Base-by-base conservation (phyloP, 2,797 vertebrate genomes). In the Australoheros facetus region DNA sequence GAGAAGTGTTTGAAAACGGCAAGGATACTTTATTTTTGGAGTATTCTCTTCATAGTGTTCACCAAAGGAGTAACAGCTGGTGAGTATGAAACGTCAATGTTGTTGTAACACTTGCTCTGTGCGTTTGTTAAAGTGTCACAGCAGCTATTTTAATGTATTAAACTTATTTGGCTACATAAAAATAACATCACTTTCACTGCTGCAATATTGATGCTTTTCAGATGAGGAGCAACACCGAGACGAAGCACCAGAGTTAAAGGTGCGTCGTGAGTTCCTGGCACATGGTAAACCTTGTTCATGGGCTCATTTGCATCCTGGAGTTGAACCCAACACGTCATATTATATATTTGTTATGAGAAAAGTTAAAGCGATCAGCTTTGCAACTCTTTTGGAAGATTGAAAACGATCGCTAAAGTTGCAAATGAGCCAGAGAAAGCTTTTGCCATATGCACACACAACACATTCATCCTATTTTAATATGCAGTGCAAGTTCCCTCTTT, bases 241-340 rank as follows among this genome's bases (percentile, higher is more conserved):
- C 48, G 91, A 91, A 19, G 79, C 81, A 7, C 87, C 92, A 48
- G 92, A 95, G 39, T 80, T 95, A 10, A 95, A 95, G 93, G 94
- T 95, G 73, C 2, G 60, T 12, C 3, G 7, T 54, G 6, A 39
- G 5, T 5, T 37, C 2, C 54, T 55, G 16, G 1, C n/a, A 2
- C 45, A 69, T 69, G 45, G 42, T 30, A 48, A 10, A 30, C 48
- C 16, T 45, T 51, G 6, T 51, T 51, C 11, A n/a, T 66, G 28
- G 62, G 19, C 42, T 66, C 42, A 66, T 69, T 69, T 69, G 45
- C 45, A 69, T n/a, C 10, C 17, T 28, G 0, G 64, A 69, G 45
- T 30, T 69, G 17, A 30, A 13, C 51, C 42, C 48, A 51, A 30
- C 17, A 69, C 42, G 51, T 5, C 0, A 30, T 30, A 51, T 48